These are phyloP conservation scores for Tetrapedia diversipes DNA, from an alignment of 2,888 invertebrate species.

Conservation along the genomic window DNA sequence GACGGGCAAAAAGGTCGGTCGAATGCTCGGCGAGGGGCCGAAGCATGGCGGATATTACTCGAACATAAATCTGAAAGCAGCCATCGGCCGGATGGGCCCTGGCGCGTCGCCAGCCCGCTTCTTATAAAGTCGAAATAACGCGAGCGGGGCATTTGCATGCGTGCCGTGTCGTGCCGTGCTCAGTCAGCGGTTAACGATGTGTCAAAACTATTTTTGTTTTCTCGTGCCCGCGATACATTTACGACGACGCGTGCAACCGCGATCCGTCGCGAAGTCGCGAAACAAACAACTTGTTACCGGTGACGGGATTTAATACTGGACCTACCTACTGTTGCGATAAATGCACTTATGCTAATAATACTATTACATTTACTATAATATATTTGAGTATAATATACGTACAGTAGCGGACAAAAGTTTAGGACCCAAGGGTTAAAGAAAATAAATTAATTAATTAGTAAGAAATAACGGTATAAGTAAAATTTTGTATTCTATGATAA, in stretches of 20 bases:
- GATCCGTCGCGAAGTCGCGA: conserved; percentile 1
- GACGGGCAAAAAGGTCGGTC: conserved; percentile 38
- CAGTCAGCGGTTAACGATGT: conserved; percentile 70
- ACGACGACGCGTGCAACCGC: conserved; percentile 39
- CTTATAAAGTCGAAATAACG: conserved; percentile 68
- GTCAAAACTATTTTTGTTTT: conserved; percentile 70
- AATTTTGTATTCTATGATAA: too few species aligned
- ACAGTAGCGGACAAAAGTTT: too few species aligned
- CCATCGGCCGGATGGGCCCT: conserved; percentile 61
- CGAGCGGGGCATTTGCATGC: conserved; percentile 58
- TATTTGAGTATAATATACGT: too few species aligned
- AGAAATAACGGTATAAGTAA: too few species aligned
- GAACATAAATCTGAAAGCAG: conserved; percentile 64
- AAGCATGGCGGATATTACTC: conserved; percentile 63
- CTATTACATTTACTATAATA: too few species aligned
- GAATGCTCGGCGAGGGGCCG: conserved; percentile 43
- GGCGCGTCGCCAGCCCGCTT: conserved; percentile 63
- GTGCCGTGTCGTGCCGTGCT: too few species aligned
- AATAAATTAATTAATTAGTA: too few species aligned
- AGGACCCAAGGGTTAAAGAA: too few species aligned
- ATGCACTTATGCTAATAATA: too few species aligned
- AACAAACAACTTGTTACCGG: conserved; percentile 35
- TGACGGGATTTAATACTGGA: conserved; percentile 8
- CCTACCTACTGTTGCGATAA: too few species aligned
- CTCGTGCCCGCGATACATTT: conserved; percentile 59